A percentile compares a stretch with the other conserved stretches of the same genome.
These are phyloP conservation scores for Sylvilagus floridanus DNA, from an alignment of 2,797 vertebrate species.

Conservation along the genomic window DNA sequence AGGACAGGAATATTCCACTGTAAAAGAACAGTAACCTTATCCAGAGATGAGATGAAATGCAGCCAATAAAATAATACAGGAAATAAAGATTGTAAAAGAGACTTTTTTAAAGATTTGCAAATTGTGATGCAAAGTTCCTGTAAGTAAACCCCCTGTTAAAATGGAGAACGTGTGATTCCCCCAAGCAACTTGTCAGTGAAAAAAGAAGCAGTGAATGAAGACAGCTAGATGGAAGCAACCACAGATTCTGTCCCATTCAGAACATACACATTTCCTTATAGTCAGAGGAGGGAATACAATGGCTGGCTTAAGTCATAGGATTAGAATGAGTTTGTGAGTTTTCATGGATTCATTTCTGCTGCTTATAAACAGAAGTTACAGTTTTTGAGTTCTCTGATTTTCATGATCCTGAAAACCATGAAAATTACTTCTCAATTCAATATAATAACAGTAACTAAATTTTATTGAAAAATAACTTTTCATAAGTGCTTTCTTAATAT, in stretches of 20 bases:
- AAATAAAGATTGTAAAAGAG: background rate
- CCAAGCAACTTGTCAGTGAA: background rate
- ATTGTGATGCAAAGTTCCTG: background rate
- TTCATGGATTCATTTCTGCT: background rate
- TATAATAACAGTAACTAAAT: background rate
- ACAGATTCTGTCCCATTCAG: background rate
- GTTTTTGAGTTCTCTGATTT: background rate
- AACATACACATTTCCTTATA: accelerated
- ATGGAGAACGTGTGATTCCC: background rate
- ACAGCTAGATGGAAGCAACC: accelerated
- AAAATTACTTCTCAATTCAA: background rate
- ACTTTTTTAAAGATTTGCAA: background rate
- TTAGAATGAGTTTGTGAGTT: accelerated
- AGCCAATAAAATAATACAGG: conserved; percentile 7
- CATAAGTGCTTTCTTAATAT: background rate
- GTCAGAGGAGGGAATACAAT: background rate
- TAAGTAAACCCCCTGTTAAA: background rate
- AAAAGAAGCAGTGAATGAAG: background rate
- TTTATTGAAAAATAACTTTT: background rate
- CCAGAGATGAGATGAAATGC: conserved; percentile 25
- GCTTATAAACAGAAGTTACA: background rate
- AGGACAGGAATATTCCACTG: background rate
- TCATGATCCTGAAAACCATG: background rate
- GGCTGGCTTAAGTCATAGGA: accelerated
- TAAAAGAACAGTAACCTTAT: conserved; percentile 46